These are phyloP conservation scores for Nematolebias whitei DNA, from an alignment of 2,113 vertebrate species.

Conservation along the genomic window DNA sequence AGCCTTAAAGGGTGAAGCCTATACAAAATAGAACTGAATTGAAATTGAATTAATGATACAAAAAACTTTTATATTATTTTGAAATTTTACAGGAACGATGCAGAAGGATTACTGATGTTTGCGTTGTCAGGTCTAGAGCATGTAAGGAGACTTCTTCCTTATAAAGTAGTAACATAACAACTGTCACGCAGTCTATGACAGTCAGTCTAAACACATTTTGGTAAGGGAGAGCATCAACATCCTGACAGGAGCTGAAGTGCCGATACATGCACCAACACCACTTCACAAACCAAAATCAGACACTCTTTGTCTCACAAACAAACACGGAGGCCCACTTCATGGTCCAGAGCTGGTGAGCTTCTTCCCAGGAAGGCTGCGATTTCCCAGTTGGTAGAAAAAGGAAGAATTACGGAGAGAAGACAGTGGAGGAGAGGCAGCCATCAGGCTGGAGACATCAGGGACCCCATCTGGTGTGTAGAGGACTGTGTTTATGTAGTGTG, in stretches of 20 bases:
- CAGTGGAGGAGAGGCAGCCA: conserved; percentile 22
- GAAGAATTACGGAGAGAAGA: conserved; percentile 23
- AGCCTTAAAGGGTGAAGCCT: no score
- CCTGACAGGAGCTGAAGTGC: conserved; percentile 6
- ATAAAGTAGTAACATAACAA: conserved; percentile 17
- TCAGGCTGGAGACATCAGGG: conserved; percentile 44
- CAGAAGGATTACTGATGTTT: no score
- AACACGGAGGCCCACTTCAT: conserved; percentile 13
- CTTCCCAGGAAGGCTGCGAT: conserved; percentile 58
- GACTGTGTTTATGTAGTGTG: conserved; percentile 45
- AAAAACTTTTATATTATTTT: no score
- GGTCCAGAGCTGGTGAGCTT: conserved; percentile 53
- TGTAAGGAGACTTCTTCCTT: no score
- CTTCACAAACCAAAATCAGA: conserved; percentile 20
- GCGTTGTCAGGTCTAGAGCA: no score
- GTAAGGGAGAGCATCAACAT: conserved; percentile 20
- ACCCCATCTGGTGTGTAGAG: conserved; percentile 59
- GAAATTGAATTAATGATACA: no score
- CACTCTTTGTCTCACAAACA: conserved; percentile 16
- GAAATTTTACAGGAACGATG: no score
- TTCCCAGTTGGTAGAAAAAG: conserved; percentile 49
- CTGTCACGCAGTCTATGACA: conserved; percentile 45
- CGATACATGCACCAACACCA: not conserved
- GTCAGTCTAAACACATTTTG: conserved; percentile 32
- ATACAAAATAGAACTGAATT: no score